Evolutionary conservation across 2,113 vertebrate species (phyloP).

Genomic region (Pampusana beccarii): DNA sequence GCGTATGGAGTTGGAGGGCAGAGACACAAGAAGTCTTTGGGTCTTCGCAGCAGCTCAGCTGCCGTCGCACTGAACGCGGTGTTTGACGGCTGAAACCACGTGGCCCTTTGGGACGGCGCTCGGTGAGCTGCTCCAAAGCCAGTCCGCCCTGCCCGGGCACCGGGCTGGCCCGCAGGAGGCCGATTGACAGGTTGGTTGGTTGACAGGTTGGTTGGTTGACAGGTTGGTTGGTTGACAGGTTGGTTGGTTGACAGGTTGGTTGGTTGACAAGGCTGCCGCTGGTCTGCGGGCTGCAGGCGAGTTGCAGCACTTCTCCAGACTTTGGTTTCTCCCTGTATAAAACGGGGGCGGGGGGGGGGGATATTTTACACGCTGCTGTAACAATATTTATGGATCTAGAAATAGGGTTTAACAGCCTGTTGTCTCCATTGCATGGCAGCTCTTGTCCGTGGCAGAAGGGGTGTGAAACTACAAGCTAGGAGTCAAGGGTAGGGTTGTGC

Average conservation of each 20-base stretch:
- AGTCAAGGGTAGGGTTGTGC: background rate
- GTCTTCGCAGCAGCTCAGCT: background rate
- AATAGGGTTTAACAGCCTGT: background rate
- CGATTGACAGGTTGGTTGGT: too few species aligned
- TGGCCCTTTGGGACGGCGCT: background rate
- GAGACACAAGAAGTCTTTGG: background rate
- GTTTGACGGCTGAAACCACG: background rate
- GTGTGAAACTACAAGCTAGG: background rate
- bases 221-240: background rate
- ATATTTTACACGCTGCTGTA: background rate
- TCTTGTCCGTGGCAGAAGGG: background rate
- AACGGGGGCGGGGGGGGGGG: background rate
- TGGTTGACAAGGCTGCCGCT: background rate
- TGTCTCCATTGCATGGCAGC: background rate
- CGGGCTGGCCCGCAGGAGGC: background rate
- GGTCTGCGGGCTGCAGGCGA: background rate
- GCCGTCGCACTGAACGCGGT: fast-evolving
- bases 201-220: background rate
- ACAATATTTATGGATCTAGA: background rate
- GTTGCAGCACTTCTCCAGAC: background rate
- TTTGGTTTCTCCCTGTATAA: background rate
- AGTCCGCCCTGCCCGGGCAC: fast-evolving
- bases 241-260: too few species aligned
- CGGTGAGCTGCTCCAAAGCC: background rate
- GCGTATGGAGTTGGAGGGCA: background rate